Conservation (phyloP, 2,113 vertebrate species). For the Caranx melampygus region DNA sequence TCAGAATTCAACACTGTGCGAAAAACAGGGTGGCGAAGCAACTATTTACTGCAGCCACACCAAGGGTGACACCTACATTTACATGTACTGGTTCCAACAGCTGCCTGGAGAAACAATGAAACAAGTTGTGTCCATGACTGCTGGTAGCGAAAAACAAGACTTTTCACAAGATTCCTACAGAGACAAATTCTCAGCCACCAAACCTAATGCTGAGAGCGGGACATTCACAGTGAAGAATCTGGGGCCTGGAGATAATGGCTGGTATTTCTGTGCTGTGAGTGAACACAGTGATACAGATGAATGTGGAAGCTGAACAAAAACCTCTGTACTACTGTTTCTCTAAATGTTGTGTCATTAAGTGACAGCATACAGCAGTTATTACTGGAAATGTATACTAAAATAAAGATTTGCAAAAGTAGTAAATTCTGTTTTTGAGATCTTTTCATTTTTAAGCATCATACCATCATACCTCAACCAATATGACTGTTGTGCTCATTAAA, state of each 20-base stretch:
- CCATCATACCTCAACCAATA: too few species aligned
- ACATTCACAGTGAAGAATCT: slow-evolving; percentile 38
- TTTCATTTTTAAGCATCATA: too few species aligned
- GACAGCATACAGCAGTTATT: too few species aligned
- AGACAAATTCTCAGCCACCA: slow-evolving; percentile 7
- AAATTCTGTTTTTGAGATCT: too few species aligned
- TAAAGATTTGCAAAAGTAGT: too few species aligned
- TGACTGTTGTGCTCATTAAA: too few species aligned
- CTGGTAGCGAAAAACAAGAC: too few species aligned
- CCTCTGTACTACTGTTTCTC: neutral
- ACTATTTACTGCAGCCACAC: neutral
- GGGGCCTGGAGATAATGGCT: slow-evolving; percentile 20
- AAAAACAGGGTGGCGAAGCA: neutral
- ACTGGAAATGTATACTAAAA: too few species aligned
- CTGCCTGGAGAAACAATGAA: slow-evolving; percentile 45
- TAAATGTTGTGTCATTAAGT: too few species aligned
- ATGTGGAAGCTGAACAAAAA: slow-evolving; percentile 33
- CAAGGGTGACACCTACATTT: neutral
- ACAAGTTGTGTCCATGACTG: too few species aligned
- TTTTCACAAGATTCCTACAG: too few species aligned
- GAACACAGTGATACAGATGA: slow-evolving; percentile 10
- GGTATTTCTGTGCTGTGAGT: slow-evolving; percentile 59
- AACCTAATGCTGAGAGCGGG: neutral
- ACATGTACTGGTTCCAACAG: slow-evolving; percentile 77
- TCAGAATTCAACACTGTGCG: neutral